phyloP scores from a whole-genome alignment of 1,140 invertebrate species.

The Bombyx mandarina region DNA sequence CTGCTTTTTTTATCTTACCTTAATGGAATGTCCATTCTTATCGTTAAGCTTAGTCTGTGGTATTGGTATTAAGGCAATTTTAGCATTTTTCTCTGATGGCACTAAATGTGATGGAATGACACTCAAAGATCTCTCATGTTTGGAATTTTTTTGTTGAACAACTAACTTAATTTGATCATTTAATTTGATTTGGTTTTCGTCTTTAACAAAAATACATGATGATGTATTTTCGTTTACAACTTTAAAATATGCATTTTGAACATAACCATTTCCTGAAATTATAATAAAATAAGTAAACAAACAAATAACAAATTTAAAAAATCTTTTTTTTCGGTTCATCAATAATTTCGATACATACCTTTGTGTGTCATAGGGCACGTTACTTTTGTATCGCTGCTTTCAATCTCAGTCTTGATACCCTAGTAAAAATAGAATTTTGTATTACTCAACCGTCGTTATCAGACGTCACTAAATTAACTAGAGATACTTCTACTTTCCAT shows the following conservation, averaged over 20 bases:
- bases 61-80: slow-evolving; percentile 40
- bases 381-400: no score
- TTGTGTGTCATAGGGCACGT: no score
- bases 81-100: slow-evolving; percentile 30
- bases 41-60: slow-evolving; percentile 22
- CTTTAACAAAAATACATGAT: slow-evolving; percentile 20
- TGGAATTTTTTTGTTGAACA: slow-evolving; percentile 39
- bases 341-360: background rate
- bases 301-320: background rate
- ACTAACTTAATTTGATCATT: slow-evolving; percentile 26
- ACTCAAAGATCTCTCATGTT: slow-evolving; percentile 30
- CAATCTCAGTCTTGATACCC: no score
- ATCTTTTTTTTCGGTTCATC: background rate
- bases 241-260: slow-evolving; percentile 43
- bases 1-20: slow-evolving; percentile 24
- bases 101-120: slow-evolving; percentile 26
- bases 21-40: slow-evolving; percentile 26
- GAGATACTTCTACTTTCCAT: no score
- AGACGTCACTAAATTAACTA: no score
- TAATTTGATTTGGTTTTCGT: slow-evolving; percentile 20
- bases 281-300: background rate
- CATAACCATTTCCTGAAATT: slow-evolving; percentile 27
- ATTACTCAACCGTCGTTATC: no score
- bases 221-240: slow-evolving; percentile 48
- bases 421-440: no score